Percentiles rank a stretch among this genome's conserved stretches.
phyloP scores from a whole-genome alignment of 2,888 invertebrate species.

The Clitarchus hookeri region DNA sequence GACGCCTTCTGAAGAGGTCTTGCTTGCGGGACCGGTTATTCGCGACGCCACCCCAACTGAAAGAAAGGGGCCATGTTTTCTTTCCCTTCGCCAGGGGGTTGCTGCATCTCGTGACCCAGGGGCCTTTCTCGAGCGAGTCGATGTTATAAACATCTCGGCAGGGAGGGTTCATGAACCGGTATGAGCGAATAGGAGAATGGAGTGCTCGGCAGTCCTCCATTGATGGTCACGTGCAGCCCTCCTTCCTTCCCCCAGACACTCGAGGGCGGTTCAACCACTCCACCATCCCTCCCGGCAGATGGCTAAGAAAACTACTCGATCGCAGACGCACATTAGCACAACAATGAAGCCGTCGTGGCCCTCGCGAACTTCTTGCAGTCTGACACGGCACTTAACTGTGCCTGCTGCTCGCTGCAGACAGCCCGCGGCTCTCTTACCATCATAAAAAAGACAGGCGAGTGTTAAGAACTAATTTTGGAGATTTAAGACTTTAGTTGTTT shows the following conservation, averaged over 20 bases:
- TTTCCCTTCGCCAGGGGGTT: neutral
- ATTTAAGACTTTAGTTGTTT: too few species aligned
- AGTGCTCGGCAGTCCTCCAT: conserved; percentile 3
- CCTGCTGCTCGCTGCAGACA: too few species aligned
- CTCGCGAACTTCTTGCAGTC: too few species aligned
- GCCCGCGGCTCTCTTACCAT: too few species aligned
- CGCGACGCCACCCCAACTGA: neutral
- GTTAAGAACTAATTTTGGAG: too few species aligned
- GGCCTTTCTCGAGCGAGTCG: neutral
- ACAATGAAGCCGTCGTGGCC: too few species aligned
- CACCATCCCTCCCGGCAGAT: neutral
- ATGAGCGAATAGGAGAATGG: neutral
- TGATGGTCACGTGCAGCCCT: neutral
- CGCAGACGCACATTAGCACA: too few species aligned
- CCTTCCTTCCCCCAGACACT: neutral
- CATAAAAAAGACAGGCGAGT: too few species aligned
- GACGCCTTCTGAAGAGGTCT: neutral
- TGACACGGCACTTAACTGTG: too few species aligned
- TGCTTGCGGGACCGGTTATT: too few species aligned
- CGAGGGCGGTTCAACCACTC: neutral
- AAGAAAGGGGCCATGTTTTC: neutral
- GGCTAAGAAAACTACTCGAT: neutral
- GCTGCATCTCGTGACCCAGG: too few species aligned
- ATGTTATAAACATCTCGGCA: neutral
- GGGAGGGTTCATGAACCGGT: neutral